Evolutionary conservation across 2,113 vertebrate species (phyloP), one percentile per base, ranked within the genome.

Genomic region (Ranitomeya imitator): DNA sequence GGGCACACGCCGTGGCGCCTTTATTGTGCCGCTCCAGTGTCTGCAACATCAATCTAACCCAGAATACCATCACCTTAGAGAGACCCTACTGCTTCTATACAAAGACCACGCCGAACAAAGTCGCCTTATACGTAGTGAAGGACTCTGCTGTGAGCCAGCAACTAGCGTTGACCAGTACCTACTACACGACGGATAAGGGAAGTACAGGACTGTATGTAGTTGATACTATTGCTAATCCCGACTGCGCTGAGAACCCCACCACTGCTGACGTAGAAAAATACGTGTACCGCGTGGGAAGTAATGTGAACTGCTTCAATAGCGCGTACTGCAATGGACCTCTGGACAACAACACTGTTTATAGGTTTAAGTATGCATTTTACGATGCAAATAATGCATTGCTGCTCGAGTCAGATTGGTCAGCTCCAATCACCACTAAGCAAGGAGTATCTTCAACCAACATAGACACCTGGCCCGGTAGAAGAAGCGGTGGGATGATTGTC

Each of bases 401-500:
- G 89, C 91, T 90, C 23, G 89, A 94, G 74, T 93, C 92, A 6
- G 89, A 91, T 0, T 95, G 94, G 95, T 95, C 95, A 0, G 90
- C 93, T 52, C 92, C 92, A 79, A 91, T 95, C 80, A 71, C 76
- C 82, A 95, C 94, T 61, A 91, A 79, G 16, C 55, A 0, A 37
- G 90, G 69, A 71, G 86, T 77, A 80, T 84, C 79, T 0, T 67
- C 90, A 19, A 21, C 14, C 0, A 86, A 61, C 74, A 93, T 95
- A 13, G 94, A 94, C 87, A 92, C 90, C 0, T 94, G 92, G 93
- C 92, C 94, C 0, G 94, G 92, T 61, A 86, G 82, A 79, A 92
- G 94, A 31, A 94, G 93, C 0, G 94, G 94, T 7, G 91, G 88
- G 67, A 94, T 95, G 94, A 92, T 94, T 0, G 93, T 94, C 85